Conservation (phyloP, 2,797 vertebrate genomes). For the Macroramphosus scolopax region DNA sequence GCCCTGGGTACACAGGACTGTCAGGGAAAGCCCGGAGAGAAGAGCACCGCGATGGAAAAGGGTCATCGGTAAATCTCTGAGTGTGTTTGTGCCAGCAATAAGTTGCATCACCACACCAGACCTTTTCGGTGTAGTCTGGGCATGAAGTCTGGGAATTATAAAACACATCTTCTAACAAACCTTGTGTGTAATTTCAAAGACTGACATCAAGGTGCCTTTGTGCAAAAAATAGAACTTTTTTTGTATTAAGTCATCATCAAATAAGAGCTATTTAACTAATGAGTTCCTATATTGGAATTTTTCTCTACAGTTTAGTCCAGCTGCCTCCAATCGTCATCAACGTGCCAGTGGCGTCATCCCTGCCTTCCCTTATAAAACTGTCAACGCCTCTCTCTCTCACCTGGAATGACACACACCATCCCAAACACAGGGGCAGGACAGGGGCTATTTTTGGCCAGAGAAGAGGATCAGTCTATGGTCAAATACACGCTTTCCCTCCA, state of each 20-base stretch:
- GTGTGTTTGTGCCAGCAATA: not conserved
- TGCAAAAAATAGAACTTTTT: too few relatives aligned
- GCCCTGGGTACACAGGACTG: slow-evolving; percentile 66
- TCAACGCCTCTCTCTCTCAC: slow-evolving; percentile 75
- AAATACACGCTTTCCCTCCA: too few relatives aligned
- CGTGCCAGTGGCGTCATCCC: slow-evolving; percentile 70
- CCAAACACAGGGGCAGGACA: slow-evolving; percentile 33
- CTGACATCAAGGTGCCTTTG: not conserved
- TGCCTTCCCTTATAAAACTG: slow-evolving; percentile 75
- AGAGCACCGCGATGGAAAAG: slow-evolving; percentile 12
- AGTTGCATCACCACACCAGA: not conserved
- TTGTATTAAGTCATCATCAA: too few relatives aligned
- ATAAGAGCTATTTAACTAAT: too few relatives aligned
- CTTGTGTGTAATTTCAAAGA: too few relatives aligned
- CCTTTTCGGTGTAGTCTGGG: too few relatives aligned
- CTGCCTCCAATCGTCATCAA: slow-evolving; percentile 61
- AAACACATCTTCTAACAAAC: too few relatives aligned
- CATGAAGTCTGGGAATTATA: too few relatives aligned
- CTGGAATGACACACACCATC: slow-evolving; percentile 68
- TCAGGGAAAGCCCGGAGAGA: slow-evolving; percentile 48
- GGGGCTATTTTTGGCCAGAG: slow-evolving; percentile 12
- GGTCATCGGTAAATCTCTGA: slow-evolving; percentile 21
- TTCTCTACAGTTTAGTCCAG: slow-evolving; percentile 27
- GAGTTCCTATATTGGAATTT: too few relatives aligned
- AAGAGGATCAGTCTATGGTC: too few relatives aligned